Percentiles rank a stretch among this genome's conserved stretches.
phyloP scores from a whole-genome alignment of 1,140 invertebrate species.

The Latrodectus geometricus region DNA sequence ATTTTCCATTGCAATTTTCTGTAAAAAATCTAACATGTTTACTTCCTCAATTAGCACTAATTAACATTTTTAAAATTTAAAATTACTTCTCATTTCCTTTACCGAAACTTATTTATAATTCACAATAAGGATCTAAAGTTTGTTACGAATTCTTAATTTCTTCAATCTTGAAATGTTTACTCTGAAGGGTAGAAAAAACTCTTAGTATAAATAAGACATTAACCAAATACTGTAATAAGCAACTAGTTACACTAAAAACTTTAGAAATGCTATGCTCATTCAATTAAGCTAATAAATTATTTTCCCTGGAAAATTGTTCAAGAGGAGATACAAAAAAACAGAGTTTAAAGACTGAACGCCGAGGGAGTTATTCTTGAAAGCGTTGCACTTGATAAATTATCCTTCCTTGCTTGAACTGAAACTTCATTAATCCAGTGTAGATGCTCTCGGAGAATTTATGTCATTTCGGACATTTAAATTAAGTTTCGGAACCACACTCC shows the following conservation, averaged over 20 bases:
- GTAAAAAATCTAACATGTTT: no score
- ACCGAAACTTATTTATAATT: no score
- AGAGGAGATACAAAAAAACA: background rate
- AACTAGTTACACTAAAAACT: background rate
- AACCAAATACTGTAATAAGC: background rate
- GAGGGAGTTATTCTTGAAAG: background rate
- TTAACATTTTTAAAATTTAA: no score
- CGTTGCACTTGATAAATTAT: constrained; percentile 26
- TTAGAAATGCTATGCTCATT: constrained; percentile 14
- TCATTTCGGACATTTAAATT: constrained; percentile 58
- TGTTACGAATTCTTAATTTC: no score
- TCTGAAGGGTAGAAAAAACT: background rate
- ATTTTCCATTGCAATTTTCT: no score
- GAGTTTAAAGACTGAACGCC: background rate
- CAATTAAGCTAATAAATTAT: constrained; percentile 50
- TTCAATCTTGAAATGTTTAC: background rate
- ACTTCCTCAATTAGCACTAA: no score
- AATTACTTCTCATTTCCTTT: no score
- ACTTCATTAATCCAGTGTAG: constrained; percentile 47
- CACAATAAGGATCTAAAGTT: no score
- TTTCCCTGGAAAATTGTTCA: background rate
- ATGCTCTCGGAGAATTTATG: constrained; percentile 35
- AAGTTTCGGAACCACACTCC: constrained; percentile 27
- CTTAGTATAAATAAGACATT: background rate
- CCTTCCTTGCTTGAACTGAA: background rate